Evolutionary conservation across 2,113 vertebrate species (phyloP).

Genomic region (Erythrocebus patas): DNA sequence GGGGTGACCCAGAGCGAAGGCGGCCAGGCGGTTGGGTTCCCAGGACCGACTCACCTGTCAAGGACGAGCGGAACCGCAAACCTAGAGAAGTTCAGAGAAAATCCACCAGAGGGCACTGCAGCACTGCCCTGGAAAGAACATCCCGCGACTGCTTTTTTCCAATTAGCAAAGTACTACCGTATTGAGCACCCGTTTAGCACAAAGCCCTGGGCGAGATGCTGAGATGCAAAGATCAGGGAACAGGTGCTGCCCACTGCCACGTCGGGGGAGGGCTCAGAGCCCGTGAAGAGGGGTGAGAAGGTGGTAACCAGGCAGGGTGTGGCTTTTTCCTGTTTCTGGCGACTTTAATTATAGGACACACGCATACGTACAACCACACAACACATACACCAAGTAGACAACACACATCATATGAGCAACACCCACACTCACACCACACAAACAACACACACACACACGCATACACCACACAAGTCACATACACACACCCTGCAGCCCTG

Average conservation of each 20-base stretch:
- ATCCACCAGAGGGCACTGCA: slow-evolving; percentile 65
- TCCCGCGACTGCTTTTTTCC: rapidly evolving
- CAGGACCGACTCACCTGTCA: rapidly evolving
- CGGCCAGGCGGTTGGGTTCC: background rate
- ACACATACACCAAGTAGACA: background rate
- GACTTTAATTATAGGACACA: background rate
- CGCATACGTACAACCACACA: background rate
- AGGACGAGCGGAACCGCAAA: rapidly evolving
- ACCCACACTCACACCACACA: background rate
- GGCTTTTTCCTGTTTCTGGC: background rate
- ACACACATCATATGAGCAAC: background rate
- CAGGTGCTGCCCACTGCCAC: background rate
- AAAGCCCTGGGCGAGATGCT: background rate
- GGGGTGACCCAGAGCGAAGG: rapidly evolving
- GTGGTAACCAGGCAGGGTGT: background rate
- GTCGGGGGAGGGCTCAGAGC: background rate
- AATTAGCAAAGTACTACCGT: background rate
- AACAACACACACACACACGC: background rate
- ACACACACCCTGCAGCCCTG: too few species aligned
- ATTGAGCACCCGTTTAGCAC: background rate
- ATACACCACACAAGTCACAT: background rate
- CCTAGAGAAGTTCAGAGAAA: background rate
- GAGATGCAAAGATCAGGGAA: background rate
- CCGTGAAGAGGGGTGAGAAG: background rate
- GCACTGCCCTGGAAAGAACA: background rate